These are phyloP conservation scores for Mus caroli DNA, from an alignment of 2,797 vertebrate species.

Conservation along the genomic window DNA sequence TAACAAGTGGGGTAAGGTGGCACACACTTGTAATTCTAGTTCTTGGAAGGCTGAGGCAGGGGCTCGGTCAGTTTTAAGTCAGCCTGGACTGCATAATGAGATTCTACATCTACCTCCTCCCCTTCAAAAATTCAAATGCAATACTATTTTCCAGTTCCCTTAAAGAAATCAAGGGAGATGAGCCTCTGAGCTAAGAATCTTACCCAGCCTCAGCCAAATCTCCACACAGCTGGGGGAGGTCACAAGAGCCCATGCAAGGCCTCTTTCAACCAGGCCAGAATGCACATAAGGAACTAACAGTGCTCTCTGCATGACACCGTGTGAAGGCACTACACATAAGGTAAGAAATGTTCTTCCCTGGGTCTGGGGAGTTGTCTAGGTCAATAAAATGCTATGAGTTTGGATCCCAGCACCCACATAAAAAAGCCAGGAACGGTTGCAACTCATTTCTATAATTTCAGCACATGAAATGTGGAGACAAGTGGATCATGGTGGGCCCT, in stretches of 20 bases:
- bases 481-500: background rate
- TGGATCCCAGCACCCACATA: background rate
- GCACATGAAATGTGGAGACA: background rate
- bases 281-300: background rate
- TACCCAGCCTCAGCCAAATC: background rate
- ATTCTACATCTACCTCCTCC: background rate
- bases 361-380: background rate
- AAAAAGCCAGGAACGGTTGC: background rate
- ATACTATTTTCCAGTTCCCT: too few relatives aligned
- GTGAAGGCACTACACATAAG: background rate
- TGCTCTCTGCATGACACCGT: background rate
- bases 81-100: background rate
- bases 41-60: background rate
- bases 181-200: background rate
- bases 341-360: background rate
- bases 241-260: background rate
- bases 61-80: background rate
- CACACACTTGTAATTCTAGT: background rate
- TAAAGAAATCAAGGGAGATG: background rate
- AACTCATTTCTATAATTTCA: background rate
- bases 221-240: background rate
- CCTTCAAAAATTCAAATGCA: background rate
- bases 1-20: background rate
- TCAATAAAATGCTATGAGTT: background rate
- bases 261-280: too few relatives aligned